Base-by-base conservation (phyloP, 2,888 invertebrate genomes). In the Brenthis daphne region DNA sequence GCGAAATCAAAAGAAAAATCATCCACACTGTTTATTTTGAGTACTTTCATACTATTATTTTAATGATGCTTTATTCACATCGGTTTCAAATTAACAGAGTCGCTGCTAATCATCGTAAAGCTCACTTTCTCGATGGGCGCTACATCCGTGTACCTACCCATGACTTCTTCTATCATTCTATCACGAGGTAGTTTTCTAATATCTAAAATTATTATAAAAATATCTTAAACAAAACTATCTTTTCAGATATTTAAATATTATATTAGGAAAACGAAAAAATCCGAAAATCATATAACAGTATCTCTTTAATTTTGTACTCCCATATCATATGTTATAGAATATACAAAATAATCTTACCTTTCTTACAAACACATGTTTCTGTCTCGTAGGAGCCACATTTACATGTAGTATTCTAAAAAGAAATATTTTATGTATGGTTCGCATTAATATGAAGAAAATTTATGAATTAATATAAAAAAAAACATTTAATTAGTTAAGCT, bases 121-220 rank as follows among this genome's bases (percentile, higher is more conserved):
- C 86, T 90, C 81, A 86, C 86, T 84, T 84, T 85, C 65, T 86
- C 82, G 54, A 86, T 83, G 57, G 83, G 80, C 43, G 76, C 71
- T 64, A 85, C 78, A 64, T 84, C 86, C 70, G 73, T 73, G 72
- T 83, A 85, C 77, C 78, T 81, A 80, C 88, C 88, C 82, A 87
- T 82, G 11, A 89, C 86, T 80, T 88, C 88, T 72, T 85, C 83
- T 61, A 90, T 87, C 71, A 87, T 83, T 77, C 74, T 77, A 73
- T 86, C 80, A 71, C 85, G 84, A 70, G 82, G 83, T 70, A 75
- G 77, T 73, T 74, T 77, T 78, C 79, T 82, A 79, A 74, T 64
- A 86, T 84, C 89, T 88, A 89, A 81, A 89, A 89, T 80, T 74
- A 66, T 54, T 24, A 48, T 43, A 8, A 8, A 5, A 8, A 37